A percentile compares a stretch with the other conserved stretches of the same genome.
Evolutionary conservation across 2,888 invertebrate species (phyloP).

Genomic region (Drosophila tripunctata): DNA sequence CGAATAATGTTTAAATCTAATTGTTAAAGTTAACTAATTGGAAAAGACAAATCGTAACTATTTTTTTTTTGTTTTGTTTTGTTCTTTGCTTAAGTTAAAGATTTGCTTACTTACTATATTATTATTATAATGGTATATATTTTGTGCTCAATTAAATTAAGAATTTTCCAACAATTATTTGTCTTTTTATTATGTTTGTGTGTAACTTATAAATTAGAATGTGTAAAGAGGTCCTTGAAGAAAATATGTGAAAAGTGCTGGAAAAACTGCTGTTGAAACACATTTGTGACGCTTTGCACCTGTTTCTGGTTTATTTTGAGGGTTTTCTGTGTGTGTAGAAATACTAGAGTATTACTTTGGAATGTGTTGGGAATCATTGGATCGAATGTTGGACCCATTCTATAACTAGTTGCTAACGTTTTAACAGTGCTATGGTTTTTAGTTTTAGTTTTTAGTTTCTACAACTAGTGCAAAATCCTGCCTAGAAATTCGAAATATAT

Average conservation of each 20-base stretch:
- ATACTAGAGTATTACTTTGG: slow-evolving; percentile 52
- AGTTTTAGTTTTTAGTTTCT: not conserved
- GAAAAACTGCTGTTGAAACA: slow-evolving; percentile 50
- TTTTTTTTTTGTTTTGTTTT: slow-evolving; percentile 9
- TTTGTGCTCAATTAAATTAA: slow-evolving; percentile 69
- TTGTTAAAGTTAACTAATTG: slow-evolving; percentile 64
- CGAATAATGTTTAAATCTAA: slow-evolving; percentile 71
- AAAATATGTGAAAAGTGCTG: slow-evolving; percentile 40
- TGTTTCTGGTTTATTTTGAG: slow-evolving; percentile 28
- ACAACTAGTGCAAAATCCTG: slow-evolving; percentile 56
- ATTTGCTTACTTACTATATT: slow-evolving; percentile 38
- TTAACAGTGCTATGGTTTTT: slow-evolving; percentile 57
- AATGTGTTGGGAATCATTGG: slow-evolving; percentile 54
- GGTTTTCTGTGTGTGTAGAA: slow-evolving; percentile 2
- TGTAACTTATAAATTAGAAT: slow-evolving; percentile 47
- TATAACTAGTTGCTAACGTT: slow-evolving; percentile 54
- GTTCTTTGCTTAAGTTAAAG: slow-evolving; percentile 55
- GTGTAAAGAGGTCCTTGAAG: slow-evolving; percentile 53
- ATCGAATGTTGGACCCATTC: slow-evolving; percentile 58
- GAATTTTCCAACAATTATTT: slow-evolving; percentile 44
- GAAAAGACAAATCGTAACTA: slow-evolving; percentile 58
- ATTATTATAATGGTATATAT: slow-evolving; percentile 11
- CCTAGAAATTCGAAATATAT: slow-evolving; percentile 73
- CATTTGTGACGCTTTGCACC: slow-evolving; percentile 55
- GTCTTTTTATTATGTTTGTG: slow-evolving; percentile 37